A percentile compares a stretch with the other conserved stretches of the same genome.
phyloP scores from a whole-genome alignment of 1,140 invertebrate species.

The Paraescarpia echinospica region DNA sequence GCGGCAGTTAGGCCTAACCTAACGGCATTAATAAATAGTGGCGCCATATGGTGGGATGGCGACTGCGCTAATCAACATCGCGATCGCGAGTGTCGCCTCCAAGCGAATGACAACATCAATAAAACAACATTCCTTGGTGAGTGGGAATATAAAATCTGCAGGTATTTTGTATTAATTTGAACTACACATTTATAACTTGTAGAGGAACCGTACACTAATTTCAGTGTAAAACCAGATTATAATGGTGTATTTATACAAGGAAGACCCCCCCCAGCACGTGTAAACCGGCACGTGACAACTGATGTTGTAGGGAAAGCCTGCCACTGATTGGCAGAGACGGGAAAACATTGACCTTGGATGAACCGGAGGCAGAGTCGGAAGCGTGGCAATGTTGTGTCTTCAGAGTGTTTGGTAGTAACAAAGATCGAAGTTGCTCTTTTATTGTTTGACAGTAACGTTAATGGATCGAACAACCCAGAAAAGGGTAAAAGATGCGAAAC shows the following conservation, averaged over 20 bases:
- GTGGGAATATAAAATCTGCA: not conserved
- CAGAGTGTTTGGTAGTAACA: not conserved
- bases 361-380: not conserved
- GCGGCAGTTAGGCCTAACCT: too few relatives aligned
- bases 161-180: not conserved
- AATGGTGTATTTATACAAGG: not conserved
- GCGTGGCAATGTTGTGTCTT: not conserved
- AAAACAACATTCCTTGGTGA: not conserved
- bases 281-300: not conserved
- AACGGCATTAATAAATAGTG: too few relatives aligned
- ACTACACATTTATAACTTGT: not conserved
- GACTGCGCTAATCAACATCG: not conserved
- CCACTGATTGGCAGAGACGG: not conserved
- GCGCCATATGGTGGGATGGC: too few relatives aligned
- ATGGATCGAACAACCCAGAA: constrained; percentile 76
- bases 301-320: not conserved
- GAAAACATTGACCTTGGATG: not conserved
- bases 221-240: not conserved
- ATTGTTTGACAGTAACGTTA: not conserved
- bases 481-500: constrained; percentile 83
- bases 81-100: not conserved
- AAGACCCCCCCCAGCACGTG: not conserved
- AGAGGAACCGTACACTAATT: not conserved
- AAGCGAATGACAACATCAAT: not conserved
- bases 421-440: not conserved